A percentile compares a stretch with the other conserved stretches of the same genome.
These are phyloP conservation scores for Cryptus armator DNA, from an alignment of 2,888 invertebrate genomes.

Conservation along the genomic window DNA sequence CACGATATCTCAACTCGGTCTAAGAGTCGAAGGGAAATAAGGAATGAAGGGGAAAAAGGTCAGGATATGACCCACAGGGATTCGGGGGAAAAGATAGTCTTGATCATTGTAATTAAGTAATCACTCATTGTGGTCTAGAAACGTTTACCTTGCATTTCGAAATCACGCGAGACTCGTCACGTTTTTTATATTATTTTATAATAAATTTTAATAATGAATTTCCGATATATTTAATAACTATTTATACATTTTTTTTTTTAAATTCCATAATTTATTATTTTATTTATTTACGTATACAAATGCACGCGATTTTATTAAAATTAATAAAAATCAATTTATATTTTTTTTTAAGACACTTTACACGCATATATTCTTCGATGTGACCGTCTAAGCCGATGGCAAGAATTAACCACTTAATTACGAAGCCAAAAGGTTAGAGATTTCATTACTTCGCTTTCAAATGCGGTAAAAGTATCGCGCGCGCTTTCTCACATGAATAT, in stretches of 20 bases:
- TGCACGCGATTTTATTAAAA: too few species aligned
- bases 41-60: conserved; percentile 17
- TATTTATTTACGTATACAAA: too few species aligned
- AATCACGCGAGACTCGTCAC: neutral
- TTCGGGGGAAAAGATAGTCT: neutral
- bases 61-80: conserved; percentile 15
- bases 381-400: neutral
- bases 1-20: conserved; percentile 17
- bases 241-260: too few species aligned
- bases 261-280: too few species aligned
- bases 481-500: conserved; percentile 2
- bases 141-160: neutral
- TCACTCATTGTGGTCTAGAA: conserved; percentile 31
- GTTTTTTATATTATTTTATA: too few species aligned
- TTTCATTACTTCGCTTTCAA: conserved; percentile 2
- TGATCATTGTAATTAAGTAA: conserved; percentile 55
- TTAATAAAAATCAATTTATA: too few species aligned
- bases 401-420: neutral
- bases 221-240: too few species aligned
- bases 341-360: too few species aligned
- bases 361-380: too few species aligned
- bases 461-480: conserved; percentile 15
- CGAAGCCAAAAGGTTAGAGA: neutral
- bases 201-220: too few species aligned
- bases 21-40: conserved; percentile 18